Base-by-base conservation (phyloP, 2,888 invertebrate genomes). In the Mythimna albipuncta region DNA sequence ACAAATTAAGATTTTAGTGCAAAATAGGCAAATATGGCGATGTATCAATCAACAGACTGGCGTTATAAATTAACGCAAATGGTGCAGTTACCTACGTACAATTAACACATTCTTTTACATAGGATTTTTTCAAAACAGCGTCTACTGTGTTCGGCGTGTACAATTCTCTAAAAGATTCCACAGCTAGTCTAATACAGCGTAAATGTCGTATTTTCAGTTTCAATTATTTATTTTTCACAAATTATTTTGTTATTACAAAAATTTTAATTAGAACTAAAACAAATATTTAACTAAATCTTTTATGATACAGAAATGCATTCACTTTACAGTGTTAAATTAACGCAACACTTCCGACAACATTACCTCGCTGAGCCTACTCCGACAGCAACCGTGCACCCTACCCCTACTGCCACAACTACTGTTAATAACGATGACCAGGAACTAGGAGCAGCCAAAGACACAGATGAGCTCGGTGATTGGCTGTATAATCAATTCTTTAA, bases 401-500 rank as follows among this genome's bases (percentile, higher is more conserved):
- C 38, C 21, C 21, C 44, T 13, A 21, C 88, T 1, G 78, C 85
- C 21, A 87, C 90, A 7, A 77, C 86, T 2, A 67, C 76, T 2
- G 87, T 83, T 64, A 73, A 85, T 2, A 79, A 92, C 13, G 89
- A 92, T 70, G 80, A 87, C 41, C 91, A 91, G 72, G 88, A 91
- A 5, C 91, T 92, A 59, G 91, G 90, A 71, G 90, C 92, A 65
- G 79, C 92, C 4, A 93, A 93, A 85, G 93, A 94, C 57, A 89
- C 93, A 6, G 94, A 94, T 57, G 94, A 95, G 66, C 89, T 96
- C 50, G 92, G 95, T 26, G 94, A 95, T 76, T 96, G 96, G 96
- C 89, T 96, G 13, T 96, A 95, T 77, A 95, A 95, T 76, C 95
- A 96, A 77, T 96, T 96, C 75, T 95, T 95, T 75, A 95, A 95